Evolutionary conservation across 2,797 vertebrate species (phyloP).

Genomic region (Lepus oiostolus): DNA sequence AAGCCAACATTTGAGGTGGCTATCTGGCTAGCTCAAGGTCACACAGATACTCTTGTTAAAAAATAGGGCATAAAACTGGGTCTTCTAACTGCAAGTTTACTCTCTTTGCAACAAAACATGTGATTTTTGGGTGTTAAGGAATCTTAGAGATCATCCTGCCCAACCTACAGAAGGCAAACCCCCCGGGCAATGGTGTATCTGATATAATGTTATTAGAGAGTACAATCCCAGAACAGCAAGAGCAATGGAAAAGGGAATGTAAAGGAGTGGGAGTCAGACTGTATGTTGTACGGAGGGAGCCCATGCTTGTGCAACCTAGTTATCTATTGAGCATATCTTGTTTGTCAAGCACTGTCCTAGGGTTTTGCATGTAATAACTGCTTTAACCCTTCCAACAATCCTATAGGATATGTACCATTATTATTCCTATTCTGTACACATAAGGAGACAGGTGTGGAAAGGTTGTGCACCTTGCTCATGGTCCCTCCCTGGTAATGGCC

Average conservation of each 20-base stretch:
- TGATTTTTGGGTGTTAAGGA: neutral
- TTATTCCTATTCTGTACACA: neutral
- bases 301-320: neutral
- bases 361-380: neutral
- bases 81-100: neutral
- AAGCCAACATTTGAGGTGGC: neutral
- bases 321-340: neutral
- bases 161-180: neutral
- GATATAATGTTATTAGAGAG: neutral
- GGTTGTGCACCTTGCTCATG: neutral
- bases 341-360: neutral
- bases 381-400: neutral
- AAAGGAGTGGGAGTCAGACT: fast-evolving
- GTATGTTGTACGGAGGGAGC: neutral
- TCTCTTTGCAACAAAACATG: neutral
- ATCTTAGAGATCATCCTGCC: neutral
- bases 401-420: neutral
- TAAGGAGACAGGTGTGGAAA: neutral
- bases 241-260: neutral
- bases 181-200: neutral
- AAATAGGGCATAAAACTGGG: conserved; percentile 6
- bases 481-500: neutral
- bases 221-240: neutral
- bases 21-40: neutral
- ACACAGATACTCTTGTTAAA: neutral